phyloP scores from a whole-genome alignment of 2,797 vertebrate species.

The Prunella strophiata region DNA sequence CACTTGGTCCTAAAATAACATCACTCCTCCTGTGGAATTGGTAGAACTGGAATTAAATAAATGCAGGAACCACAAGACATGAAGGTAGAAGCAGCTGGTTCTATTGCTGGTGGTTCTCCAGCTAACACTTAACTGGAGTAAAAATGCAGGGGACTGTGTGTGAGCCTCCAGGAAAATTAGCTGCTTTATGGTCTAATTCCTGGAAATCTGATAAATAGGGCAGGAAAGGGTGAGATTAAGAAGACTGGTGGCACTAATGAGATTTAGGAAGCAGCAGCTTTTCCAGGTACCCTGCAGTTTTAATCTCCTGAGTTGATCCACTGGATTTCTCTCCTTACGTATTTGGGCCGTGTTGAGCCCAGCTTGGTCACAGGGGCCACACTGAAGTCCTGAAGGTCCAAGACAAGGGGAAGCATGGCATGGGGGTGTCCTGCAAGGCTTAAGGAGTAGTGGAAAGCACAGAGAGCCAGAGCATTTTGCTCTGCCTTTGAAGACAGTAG shows the following conservation, averaged over 20 bases:
- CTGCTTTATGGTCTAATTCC: background rate
- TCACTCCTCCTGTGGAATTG: background rate
- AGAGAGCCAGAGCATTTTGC: background rate
- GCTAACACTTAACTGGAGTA: background rate
- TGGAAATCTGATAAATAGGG: background rate
- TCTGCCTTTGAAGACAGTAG: background rate
- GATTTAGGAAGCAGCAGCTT: background rate
- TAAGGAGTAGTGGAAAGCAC: background rate
- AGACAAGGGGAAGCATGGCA: background rate
- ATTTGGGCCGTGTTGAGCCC: background rate
- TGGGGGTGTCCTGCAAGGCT: background rate
- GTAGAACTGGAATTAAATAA: background rate
- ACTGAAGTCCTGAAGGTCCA: background rate
- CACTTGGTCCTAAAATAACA: background rate
- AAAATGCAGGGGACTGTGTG: background rate
- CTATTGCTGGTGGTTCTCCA: background rate
- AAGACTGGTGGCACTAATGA: background rate
- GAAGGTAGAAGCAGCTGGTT: background rate
- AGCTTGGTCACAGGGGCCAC: rapidly evolving
- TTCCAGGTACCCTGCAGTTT: background rate
- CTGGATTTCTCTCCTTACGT: background rate
- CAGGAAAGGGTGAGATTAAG: background rate
- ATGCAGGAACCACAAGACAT: background rate
- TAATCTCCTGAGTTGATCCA: background rate
- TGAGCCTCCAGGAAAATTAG: background rate